phyloP scores from a whole-genome alignment of 2,888 invertebrate species.

The Acanthosoma haemorrhoidale region DNA sequence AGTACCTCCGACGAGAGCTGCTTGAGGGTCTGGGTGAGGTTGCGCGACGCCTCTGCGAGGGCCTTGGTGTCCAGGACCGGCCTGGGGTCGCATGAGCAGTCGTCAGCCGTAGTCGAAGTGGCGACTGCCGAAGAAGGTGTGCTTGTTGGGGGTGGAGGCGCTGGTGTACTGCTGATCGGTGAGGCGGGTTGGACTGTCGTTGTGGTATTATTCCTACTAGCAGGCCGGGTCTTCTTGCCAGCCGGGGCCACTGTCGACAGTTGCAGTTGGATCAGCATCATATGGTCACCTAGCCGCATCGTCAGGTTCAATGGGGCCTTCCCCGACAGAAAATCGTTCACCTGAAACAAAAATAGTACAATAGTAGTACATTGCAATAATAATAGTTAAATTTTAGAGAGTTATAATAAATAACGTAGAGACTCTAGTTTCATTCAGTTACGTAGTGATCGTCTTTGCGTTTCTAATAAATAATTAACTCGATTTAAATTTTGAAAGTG shows the following conservation, averaged over 20 bases:
- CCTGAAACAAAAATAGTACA: slow-evolving; percentile 51
- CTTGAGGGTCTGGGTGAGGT: slow-evolving; percentile 83
- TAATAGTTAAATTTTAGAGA: not conserved
- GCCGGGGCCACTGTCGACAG: slow-evolving; percentile 74
- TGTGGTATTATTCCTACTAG: too few relatives aligned
- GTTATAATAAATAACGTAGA: not conserved
- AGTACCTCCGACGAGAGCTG: slow-evolving; percentile 85
- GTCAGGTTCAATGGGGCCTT: slow-evolving; percentile 90
- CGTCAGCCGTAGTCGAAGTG: slow-evolving; percentile 17
- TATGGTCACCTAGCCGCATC: slow-evolving; percentile 92
- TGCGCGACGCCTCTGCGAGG: slow-evolving; percentile 83
- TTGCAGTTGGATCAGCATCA: slow-evolving; percentile 95
- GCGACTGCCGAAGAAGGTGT: slow-evolving; percentile 18
- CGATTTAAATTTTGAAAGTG: too few relatives aligned
- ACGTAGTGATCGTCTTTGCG: too few relatives aligned
- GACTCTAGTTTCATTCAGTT: too few relatives aligned
- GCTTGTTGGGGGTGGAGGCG: slow-evolving; percentile 25
- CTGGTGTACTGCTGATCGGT: slow-evolving; percentile 22
- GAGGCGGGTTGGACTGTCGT: slow-evolving; percentile 13
- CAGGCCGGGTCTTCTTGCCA: slow-evolving; percentile 34
- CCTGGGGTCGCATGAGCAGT: slow-evolving; percentile 31
- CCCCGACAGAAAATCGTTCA: slow-evolving; percentile 92
- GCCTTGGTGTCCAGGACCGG: slow-evolving; percentile 60
- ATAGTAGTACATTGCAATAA: not conserved
- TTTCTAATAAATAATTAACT: too few relatives aligned